Evolutionary conservation across 2,888 invertebrate species (phyloP).

Genomic region (Pomacea canaliculata): DNA sequence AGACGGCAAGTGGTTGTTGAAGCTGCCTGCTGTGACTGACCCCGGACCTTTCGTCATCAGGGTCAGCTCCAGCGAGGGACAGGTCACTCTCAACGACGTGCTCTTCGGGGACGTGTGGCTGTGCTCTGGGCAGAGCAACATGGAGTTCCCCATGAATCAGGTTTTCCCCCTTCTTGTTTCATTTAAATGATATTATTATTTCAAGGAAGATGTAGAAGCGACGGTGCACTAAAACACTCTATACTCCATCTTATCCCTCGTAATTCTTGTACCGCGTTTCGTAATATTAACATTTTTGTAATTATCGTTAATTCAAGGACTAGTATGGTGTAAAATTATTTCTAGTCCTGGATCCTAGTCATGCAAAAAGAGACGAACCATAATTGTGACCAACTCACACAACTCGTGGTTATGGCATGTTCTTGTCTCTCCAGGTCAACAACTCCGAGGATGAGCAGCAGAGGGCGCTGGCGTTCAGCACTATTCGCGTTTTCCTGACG

Average conservation of each 20-base stretch:
- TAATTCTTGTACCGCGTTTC: constrained; percentile 1
- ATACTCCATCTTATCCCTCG: too few species aligned
- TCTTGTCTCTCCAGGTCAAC: constrained; percentile 32
- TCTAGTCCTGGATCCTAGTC: too few species aligned
- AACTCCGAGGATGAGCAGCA: constrained; percentile 36
- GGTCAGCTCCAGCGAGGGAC: constrained; percentile 40
- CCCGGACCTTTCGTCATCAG: constrained; percentile 43
- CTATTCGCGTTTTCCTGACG: constrained; percentile 33
- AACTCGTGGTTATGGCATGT: too few species aligned
- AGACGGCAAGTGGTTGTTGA: constrained; percentile 44
- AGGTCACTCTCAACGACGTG: constrained; percentile 51
- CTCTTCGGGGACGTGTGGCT: constrained; percentile 68
- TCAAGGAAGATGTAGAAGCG: too few species aligned
- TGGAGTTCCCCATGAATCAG: constrained; percentile 44
- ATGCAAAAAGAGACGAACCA: too few species aligned
- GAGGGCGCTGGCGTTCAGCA: constrained; percentile 32
- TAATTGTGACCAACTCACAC: too few species aligned
- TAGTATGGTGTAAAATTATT: too few species aligned
- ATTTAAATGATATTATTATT: too few species aligned
- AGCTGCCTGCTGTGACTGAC: constrained; percentile 31
- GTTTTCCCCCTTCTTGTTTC: constrained; percentile 14
- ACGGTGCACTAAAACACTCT: too few species aligned
- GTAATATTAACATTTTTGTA: too few species aligned
- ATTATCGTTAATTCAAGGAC: too few species aligned
- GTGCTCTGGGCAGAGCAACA: constrained; percentile 68